Percentiles rank a stretch among this genome's conserved stretches.
Evolutionary conservation across 1,140 invertebrate genomes (phyloP).

Genomic region (Anagrus nilaparvatae): DNA sequence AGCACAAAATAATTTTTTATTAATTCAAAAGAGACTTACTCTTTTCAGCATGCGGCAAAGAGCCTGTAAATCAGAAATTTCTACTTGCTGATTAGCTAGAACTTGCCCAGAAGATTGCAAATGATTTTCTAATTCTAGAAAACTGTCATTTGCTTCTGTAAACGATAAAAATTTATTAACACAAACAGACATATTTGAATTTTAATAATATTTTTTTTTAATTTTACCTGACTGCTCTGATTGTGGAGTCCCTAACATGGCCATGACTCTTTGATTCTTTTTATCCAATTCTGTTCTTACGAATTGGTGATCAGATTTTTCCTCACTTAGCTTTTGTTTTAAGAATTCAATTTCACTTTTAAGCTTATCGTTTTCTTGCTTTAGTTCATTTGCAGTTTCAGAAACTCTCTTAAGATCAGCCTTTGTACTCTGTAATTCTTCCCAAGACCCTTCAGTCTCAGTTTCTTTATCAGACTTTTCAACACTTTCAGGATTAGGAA

Average conservation of each 20-base stretch:
- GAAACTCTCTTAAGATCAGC: slow-evolving; percentile 41
- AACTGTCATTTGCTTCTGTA: slow-evolving; percentile 50
- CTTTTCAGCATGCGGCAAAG: slow-evolving; percentile 55
- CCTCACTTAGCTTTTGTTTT: slow-evolving; percentile 44
- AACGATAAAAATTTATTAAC: not conserved
- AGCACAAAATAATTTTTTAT: slow-evolving; percentile 6
- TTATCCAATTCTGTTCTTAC: slow-evolving; percentile 60
- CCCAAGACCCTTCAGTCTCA: slow-evolving; percentile 56
- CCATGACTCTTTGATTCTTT: slow-evolving; percentile 59
- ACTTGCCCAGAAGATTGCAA: slow-evolving; percentile 64
- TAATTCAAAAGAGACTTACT: slow-evolving; percentile 31
- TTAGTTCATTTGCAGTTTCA: slow-evolving; percentile 18
- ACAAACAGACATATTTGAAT: not conserved
- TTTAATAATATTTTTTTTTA: not conserved
- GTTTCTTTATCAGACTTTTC: slow-evolving; percentile 44
- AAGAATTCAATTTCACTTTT: slow-evolving; percentile 30
- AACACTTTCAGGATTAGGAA: slow-evolving; percentile 37
- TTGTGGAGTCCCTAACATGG: slow-evolving; percentile 49
- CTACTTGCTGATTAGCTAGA: slow-evolving; percentile 61
- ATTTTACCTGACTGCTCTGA: slow-evolving; percentile 29
- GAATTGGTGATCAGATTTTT: slow-evolving; percentile 57
- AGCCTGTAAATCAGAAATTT: slow-evolving; percentile 59
- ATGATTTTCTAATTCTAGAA: slow-evolving; percentile 63
- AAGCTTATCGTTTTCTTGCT: slow-evolving; percentile 34
- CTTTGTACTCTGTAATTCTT: slow-evolving; percentile 49